Evolutionary conservation across 2,888 invertebrate species (phyloP).

Genomic region (Chrysolina haemoptera): DNA sequence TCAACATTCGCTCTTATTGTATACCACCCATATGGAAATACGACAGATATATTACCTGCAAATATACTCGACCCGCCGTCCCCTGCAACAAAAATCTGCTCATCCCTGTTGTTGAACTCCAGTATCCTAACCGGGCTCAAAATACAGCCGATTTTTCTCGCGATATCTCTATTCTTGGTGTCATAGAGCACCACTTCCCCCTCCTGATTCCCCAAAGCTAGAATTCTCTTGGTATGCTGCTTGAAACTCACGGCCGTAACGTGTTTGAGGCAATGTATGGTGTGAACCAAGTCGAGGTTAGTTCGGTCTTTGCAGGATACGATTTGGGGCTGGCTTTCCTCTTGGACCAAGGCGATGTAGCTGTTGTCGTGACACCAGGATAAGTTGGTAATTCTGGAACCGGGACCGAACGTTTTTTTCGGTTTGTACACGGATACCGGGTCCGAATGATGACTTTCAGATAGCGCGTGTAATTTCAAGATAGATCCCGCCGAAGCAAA

Average conservation of each 20-base stretch:
- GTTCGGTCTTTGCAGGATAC: conserved; percentile 58
- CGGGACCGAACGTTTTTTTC: conserved; percentile 32
- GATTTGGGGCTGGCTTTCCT: conserved; percentile 61
- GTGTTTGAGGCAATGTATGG: conserved; percentile 58
- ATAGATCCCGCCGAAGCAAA: conserved; percentile 56
- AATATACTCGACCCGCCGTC: background rate
- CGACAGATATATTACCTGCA: background rate
- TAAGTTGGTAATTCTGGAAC: conserved; percentile 54
- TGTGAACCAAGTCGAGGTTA: conserved; percentile 60
- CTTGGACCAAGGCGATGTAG: conserved; percentile 60
- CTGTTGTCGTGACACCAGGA: conserved; percentile 65
- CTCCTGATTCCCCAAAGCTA: conserved; percentile 60
- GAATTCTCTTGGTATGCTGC: conserved; percentile 59
- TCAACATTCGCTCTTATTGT: no score
- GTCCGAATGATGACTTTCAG: conserved; percentile 50
- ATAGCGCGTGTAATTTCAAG: conserved; percentile 58
- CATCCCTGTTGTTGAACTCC: conserved; percentile 60
- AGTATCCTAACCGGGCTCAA: conserved; percentile 52
- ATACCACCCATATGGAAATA: no score
- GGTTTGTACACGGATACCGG: conserved; percentile 52
- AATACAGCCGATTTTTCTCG: conserved; percentile 55
- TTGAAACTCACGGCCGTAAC: conserved; percentile 61
- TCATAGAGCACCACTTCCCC: conserved; percentile 64
- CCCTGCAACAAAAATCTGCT: conserved; percentile 36
- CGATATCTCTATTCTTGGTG: conserved; percentile 59